Evolutionary conservation across 2,888 invertebrate genomes (phyloP).

Genomic region (Kuschelorhynchus macadamiae): DNA sequence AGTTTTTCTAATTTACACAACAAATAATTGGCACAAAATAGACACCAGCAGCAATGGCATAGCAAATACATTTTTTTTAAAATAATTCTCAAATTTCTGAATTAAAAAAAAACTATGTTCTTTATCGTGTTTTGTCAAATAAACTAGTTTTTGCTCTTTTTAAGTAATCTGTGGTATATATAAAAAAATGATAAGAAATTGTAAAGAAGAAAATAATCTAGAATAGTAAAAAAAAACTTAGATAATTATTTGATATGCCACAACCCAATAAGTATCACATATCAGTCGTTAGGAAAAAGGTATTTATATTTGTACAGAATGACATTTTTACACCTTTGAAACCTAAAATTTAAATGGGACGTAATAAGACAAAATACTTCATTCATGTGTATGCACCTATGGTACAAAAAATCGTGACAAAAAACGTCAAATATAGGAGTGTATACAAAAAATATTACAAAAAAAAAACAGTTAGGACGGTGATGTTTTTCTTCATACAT

Average conservation of each 20-base stretch:
- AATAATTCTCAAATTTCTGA: neutral
- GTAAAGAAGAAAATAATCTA: too few species aligned
- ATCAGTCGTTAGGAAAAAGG: conserved; percentile 18
- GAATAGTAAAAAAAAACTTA: too few species aligned
- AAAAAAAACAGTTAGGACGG: neutral
- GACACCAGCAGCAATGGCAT: conserved; percentile 1
- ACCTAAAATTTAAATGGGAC: conserved; percentile 19
- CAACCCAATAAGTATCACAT: conserved; percentile 15
- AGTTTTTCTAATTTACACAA: neutral
- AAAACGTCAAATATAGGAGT: conserved; percentile 9
- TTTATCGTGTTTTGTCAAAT: too few species aligned
- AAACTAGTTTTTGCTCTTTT: too few species aligned
- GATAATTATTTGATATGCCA: conserved; percentile 10
- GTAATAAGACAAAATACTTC: conserved; percentile 7
- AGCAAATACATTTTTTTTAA: neutral
- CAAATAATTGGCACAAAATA: conserved; percentile 28
- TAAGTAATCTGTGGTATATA: too few species aligned
- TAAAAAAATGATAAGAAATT: too few species aligned
- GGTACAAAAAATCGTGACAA: conserved; percentile 10
- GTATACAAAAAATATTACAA: conserved; percentile 15
- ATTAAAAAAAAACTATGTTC: too few species aligned
- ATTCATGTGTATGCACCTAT: conserved; percentile 4
- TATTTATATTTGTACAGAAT: conserved; percentile 18
- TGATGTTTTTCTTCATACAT: too few species aligned
- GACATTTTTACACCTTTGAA: conserved; percentile 8